These are phyloP conservation scores for Caenorhabditis remanei DNA, from an alignment of 1,140 invertebrate species.

Conservation along the genomic window DNA sequence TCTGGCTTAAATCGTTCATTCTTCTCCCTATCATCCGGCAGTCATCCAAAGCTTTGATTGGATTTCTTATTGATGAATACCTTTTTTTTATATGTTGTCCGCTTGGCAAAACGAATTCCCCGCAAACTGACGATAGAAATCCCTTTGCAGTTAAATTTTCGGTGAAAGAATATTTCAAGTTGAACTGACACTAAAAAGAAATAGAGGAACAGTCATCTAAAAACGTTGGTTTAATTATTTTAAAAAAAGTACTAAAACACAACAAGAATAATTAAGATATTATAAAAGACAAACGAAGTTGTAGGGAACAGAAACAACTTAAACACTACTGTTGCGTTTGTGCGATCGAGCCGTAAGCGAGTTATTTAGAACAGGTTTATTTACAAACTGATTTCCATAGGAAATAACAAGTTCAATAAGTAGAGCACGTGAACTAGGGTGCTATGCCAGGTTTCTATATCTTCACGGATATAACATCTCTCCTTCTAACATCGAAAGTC, in stretches of 20 bases:
- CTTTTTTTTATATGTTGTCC: constrained; percentile 80
- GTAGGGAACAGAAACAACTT: not conserved
- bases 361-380: too few relatives aligned
- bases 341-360: too few relatives aligned
- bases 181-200: not conserved
- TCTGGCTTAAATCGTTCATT: constrained; percentile 49
- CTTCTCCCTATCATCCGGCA: constrained; percentile 78
- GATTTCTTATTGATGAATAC: constrained; percentile 91
- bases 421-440: too few relatives aligned
- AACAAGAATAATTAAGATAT: constrained; percentile 5
- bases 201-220: not conserved
- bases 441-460: too few relatives aligned
- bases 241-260: not conserved
- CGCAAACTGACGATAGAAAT: not conserved
- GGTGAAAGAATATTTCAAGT: too few relatives aligned
- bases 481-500: too few relatives aligned
- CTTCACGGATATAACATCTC: too few relatives aligned
- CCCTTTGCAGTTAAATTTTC: not conserved
- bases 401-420: too few relatives aligned
- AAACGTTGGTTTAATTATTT: not conserved
- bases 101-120: not conserved
- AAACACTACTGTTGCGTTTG: too few relatives aligned
- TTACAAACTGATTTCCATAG: too few relatives aligned
- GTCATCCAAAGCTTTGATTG: constrained; percentile 88
- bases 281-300: not conserved